Evolutionary conservation across 2,888 invertebrate species (phyloP).

Genomic region (Masnerella sp.): DNA sequence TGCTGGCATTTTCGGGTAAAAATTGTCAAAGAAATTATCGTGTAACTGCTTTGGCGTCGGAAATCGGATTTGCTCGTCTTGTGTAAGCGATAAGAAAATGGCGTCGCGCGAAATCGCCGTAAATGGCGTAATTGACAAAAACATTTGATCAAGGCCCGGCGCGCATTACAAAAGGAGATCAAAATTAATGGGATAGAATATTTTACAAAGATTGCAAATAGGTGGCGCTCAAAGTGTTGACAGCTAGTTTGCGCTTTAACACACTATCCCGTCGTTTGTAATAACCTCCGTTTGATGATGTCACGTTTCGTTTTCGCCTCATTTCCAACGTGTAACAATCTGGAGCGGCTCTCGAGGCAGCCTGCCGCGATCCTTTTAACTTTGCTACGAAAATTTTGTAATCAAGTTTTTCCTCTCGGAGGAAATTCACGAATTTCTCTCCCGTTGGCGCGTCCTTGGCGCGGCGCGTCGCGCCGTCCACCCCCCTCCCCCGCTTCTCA

Average conservation of each 20-base stretch:
- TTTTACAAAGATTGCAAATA: conserved; percentile 54
- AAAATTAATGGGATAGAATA: conserved; percentile 40
- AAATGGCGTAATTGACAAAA: conserved; percentile 46
- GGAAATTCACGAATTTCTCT: conserved; percentile 71
- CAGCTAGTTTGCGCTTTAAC: conserved; percentile 73
- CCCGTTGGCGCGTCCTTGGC: conserved; percentile 46
- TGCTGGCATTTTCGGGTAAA: no score
- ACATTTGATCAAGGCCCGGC: conserved; percentile 26
- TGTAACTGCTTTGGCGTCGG: no score
- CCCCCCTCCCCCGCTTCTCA: conserved; percentile 38
- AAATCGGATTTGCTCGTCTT: no score
- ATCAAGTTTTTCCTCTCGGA: conserved; percentile 74
- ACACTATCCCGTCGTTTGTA: conserved; percentile 72
- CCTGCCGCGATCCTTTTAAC: conserved; percentile 70
- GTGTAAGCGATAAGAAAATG: conserved; percentile 17
- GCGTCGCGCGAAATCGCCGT: conserved; percentile 26
- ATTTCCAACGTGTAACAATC: conserved; percentile 74
- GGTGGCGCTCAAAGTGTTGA: conserved; percentile 67
- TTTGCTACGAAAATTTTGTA: conserved; percentile 73
- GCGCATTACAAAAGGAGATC: conserved; percentile 29
- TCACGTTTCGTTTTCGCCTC: conserved; percentile 74
- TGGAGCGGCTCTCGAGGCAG: conserved; percentile 56
- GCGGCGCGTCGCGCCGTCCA: conserved; percentile 42
- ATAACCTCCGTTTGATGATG: conserved; percentile 74
- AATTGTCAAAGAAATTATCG: no score